These are phyloP conservation scores for Sminthurinus aureus DNA, from an alignment of 2,888 invertebrate species.

Conservation along the genomic window DNA sequence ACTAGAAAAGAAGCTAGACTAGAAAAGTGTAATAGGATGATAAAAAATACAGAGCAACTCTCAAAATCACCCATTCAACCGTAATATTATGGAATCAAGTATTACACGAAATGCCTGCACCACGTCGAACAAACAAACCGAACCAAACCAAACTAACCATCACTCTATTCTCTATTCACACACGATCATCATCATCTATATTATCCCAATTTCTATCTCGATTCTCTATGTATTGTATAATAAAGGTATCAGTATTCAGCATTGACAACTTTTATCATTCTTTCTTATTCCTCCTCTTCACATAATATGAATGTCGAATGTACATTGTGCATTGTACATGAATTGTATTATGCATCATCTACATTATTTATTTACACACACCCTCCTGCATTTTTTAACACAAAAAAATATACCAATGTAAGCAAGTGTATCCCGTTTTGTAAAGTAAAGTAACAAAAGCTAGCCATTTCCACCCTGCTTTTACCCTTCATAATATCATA, in stretches of 20 bases:
- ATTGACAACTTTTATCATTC: background rate
- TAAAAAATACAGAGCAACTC: constrained; percentile 44
- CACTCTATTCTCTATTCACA: too few species aligned
- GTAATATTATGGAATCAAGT: constrained; percentile 34
- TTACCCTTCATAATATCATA: too few species aligned
- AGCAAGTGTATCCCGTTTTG: too few species aligned
- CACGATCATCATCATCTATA: too few species aligned
- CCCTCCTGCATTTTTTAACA: background rate
- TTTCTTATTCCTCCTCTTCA: background rate
- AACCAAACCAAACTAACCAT: background rate
- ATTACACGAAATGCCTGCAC: constrained; percentile 21
- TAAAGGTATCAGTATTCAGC: too few species aligned
- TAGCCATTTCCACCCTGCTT: too few species aligned
- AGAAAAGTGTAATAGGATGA: constrained; percentile 36
- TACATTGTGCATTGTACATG: background rate
- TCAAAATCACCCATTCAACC: constrained; percentile 46
- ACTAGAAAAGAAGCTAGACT: background rate
- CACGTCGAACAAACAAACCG: background rate
- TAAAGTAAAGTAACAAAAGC: too few species aligned
- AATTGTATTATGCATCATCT: background rate
- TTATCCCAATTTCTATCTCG: too few species aligned
- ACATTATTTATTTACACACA: background rate
- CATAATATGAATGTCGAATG: background rate
- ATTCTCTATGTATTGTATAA: too few species aligned
- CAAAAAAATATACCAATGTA: background rate